Evolutionary conservation across 2,797 vertebrate genomes (phyloP).

Genomic region (Oreortyx pictus): DNA sequence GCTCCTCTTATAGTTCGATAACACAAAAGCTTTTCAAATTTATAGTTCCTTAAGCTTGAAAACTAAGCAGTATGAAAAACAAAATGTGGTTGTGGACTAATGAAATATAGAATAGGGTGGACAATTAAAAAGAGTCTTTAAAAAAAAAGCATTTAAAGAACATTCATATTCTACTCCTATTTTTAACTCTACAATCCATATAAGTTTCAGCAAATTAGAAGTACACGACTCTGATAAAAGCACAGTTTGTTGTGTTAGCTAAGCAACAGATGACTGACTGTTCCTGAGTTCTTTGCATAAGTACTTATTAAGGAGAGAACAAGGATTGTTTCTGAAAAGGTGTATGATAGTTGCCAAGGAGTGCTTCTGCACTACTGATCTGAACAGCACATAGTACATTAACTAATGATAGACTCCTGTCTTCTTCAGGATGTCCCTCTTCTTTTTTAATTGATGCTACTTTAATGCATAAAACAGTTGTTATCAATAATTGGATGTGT

Average conservation of each 20-base stretch:
- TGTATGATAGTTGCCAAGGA: background rate
- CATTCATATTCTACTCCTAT: background rate
- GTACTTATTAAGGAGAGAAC: background rate
- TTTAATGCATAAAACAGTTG: background rate
- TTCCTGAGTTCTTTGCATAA: conserved; percentile 22
- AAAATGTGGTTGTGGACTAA: conserved; percentile 28
- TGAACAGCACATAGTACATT: background rate
- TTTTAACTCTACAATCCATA: conserved; percentile 16
- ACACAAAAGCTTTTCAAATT: conserved; percentile 15
- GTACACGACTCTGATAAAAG: background rate
- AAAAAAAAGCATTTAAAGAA: conserved; percentile 1
- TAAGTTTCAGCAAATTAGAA: conserved; percentile 30
- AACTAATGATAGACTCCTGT: background rate
- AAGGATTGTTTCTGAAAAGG: conserved; percentile 9
- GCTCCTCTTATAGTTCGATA: background rate
- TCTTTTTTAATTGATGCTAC: background rate
- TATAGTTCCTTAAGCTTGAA: background rate
- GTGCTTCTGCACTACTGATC: background rate
- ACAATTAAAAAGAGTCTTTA: conserved; percentile 30
- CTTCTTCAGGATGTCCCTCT: background rate
- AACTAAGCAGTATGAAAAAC: background rate
- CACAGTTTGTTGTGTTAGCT: conserved; percentile 23
- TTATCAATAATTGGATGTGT: background rate
- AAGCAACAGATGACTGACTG: conserved; percentile 30
- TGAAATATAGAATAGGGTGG: background rate